Evolutionary conservation across 2,797 vertebrate genomes (phyloP), one percentile per base, ranked within the genome.

Genomic region (Erpetoichthys calabaricus): DNA sequence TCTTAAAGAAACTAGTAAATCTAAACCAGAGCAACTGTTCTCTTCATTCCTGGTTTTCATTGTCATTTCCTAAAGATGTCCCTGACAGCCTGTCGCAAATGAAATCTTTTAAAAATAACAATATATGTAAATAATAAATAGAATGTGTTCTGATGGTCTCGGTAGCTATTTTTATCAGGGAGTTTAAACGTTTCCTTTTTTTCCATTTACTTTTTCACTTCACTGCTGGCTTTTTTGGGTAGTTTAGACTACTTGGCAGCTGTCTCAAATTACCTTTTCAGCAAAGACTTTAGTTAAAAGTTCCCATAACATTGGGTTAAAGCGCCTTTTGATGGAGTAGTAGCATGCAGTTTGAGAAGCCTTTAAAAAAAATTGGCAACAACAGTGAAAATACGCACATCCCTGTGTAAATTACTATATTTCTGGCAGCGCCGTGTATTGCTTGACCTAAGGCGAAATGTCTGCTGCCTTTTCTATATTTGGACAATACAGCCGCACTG

Each of bases 401-500:
- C 50, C 50, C 50, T 51, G 5, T 41, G 8, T 42, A 42, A 54
- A 3, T 54, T 54, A 54, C 52, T 54, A 8, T 8, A 43, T 54
- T 54, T 6, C 53, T 54, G 10, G 53, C 53, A 54, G 10, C 10
- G 41, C 53, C 53, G 25, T 6, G 41, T 41, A 6, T 42, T 42
- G 41, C 41, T 54, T 42, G 53, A 54, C 9, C 53, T 43, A 42
- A 54, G 53, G 42, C 51, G 41, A 7, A 52, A 5, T 52, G 51
- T 52, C 51, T 52, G 51, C 53, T 41, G 10, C 53, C 7, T 42
- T 5, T 49, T 7, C 53, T 54, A 54, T 54, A 54, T 54, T 54
- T 54, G 53, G 42, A 54, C 51, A 7, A 41, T 10, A 8, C 10
- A 54, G 53, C 53, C 53, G 42, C 53, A 54, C 42, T 42, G 53